Percentiles rank a stretch among this genome's conserved stretches.
phyloP scores from a whole-genome alignment of 2,113 vertebrate species.

The Siphamia tubifer region DNA sequence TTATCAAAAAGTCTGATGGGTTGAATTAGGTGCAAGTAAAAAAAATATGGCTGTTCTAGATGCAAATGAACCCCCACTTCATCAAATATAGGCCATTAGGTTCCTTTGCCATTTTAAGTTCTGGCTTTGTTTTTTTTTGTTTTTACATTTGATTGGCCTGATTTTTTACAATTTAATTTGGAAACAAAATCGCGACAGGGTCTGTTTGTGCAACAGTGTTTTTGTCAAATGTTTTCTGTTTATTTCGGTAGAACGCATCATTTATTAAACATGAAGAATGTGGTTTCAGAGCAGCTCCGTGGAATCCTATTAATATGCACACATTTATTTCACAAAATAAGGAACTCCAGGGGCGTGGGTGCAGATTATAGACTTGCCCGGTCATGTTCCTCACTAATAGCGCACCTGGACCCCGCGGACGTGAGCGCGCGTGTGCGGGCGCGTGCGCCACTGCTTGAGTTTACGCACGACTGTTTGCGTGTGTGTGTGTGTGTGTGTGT shows the following conservation, averaged over 20 bases:
- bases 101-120: conserved; percentile 10
- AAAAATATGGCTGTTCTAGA: conserved; percentile 26
- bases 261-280: conserved; percentile 12
- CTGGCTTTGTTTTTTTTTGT: too few relatives aligned
- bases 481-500: background rate
- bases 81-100: conserved; percentile 30
- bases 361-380: conserved; percentile 69
- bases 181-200: background rate
- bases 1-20: conserved; percentile 10
- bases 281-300: background rate
- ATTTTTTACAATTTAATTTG: background rate
- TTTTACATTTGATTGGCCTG: background rate
- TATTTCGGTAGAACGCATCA: background rate
- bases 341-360: conserved; percentile 66
- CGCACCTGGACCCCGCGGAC: conserved; percentile 74
- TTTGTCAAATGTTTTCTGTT: background rate
- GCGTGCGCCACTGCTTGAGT: conserved; percentile 17
- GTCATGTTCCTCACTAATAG: conserved; percentile 74
- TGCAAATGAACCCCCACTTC: background rate
- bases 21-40: background rate
- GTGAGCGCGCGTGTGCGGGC: conserved; percentile 37
- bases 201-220: background rate
- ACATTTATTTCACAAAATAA: conserved; percentile 63
- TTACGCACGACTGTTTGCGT: background rate
- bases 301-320: conserved; percentile 57